Conservation (phyloP, 2,797 vertebrate species). For the Myotis daubentonii region DNA sequence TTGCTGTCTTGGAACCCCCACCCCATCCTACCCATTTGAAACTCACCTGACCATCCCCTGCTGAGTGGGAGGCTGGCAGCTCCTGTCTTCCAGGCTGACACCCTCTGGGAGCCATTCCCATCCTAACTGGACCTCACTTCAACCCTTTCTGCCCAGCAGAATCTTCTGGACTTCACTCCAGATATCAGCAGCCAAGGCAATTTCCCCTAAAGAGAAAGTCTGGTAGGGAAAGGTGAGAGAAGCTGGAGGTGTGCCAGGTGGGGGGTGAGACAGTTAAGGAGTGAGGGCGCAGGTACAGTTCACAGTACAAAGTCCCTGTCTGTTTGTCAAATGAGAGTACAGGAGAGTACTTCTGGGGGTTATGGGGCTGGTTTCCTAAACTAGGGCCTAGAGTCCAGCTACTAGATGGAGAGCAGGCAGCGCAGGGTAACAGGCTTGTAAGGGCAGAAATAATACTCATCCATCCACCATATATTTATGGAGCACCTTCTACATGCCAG, state of each 20-base stretch:
- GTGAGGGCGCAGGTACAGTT: neutral
- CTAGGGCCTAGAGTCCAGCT: neutral
- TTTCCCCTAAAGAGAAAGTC: neutral
- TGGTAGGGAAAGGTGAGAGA: neutral
- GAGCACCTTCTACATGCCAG: neutral
- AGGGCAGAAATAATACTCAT: too few relatives aligned
- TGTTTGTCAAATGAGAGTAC: neutral
- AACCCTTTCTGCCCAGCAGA: neutral
- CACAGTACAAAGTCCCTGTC: neutral
- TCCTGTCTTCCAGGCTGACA: neutral
- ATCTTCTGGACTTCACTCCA: neutral
- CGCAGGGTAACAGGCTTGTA: neutral
- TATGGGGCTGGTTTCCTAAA: neutral
- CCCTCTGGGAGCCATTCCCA: neutral
- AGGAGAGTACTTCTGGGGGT: neutral
- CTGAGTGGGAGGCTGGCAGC: neutral
- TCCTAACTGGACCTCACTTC: neutral
- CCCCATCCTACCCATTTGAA: neutral
- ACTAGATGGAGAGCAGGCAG: too few relatives aligned
- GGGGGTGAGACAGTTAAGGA: neutral
- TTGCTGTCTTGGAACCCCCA: neutral
- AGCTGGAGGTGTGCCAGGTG: neutral
- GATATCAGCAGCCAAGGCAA: neutral
- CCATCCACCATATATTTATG: fast-evolving
- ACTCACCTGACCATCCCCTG: neutral